Evolutionary conservation across 1,140 invertebrate species (phyloP), one percentile per base, ranked within the genome.

Genomic region (Hypsibius dujardini): DNA sequence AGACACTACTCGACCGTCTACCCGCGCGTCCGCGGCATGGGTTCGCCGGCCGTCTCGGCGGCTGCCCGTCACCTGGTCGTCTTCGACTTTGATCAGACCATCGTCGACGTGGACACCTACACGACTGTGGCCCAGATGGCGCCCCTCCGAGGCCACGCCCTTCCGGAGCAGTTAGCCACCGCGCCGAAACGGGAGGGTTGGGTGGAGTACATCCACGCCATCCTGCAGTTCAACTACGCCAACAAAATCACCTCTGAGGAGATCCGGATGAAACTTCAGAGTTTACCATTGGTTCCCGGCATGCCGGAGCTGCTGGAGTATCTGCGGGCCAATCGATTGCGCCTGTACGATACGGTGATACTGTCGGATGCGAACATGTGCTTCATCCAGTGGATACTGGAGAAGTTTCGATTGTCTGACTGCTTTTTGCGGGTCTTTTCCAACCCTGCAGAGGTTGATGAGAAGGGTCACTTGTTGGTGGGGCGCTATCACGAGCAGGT

Each of bases 321-420:
- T 67, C 42, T 67, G 7, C 62, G 42, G 3, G 62, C 12, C 7
- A 12, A 67, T 42, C 62, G 3, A 67, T n/a, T n/a, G n/a, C 3
- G 45, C 7, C 7, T 67, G 12, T 67, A 14, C 42, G 62, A 67
- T 3, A 42, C 42, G 3, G 42, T 67, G 3, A 67, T 67, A 14
- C 42, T 67, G 42, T 67, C 62, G 62, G 62, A 67, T 42, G 62
- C 62, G 3, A 67, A 67, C 62, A 67, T 3, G 3, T 67, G 62
- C 62, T 67, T 67, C 42, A 67, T 67, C 62, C 7, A 67, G 42
- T 67, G 62, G 62, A 42, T 67, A 14, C 42, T 67, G 3, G 7
- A 7, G 62, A 67, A 67, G 42, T 42, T 14, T 42, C 3, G 42
- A 14, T 42, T 7, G 3, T 14, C 7, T 3, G 7, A 67, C 45